Evolutionary conservation across 2,888 invertebrate species (phyloP), one percentile per base, ranked within the genome.

Genomic region (Eumerus sabulonum): DNA sequence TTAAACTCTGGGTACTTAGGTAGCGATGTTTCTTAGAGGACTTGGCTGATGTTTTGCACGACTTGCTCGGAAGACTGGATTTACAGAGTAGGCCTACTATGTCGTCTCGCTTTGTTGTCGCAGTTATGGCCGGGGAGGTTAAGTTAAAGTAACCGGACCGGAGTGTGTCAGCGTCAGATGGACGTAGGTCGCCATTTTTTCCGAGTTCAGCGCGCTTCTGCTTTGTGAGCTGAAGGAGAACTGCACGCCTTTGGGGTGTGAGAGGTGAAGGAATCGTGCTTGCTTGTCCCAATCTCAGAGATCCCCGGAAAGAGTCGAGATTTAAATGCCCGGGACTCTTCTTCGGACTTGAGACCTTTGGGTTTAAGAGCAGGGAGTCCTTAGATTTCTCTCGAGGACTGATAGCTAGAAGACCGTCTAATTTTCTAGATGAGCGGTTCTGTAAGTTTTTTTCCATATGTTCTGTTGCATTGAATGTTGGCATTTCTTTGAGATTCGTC

Each of bases 401-500:
- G 7, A 70, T 60, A 3, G 59, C 35, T 0, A 70, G 48, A 17
- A 64, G 53, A 1, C 44, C 62, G 7, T 73, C 77, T 1, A 59
- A 18, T 53, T 68, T 54, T 13, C 54, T 74, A 0, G 47, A 45
- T 12, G 50, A 36, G 0, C 68, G 68, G n/a, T 54, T 54, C 11
- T 70, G 74, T 12, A 79, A 12, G n/a, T 40, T 44, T 9, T 85
- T 87, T 67, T 87, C 87, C 54, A 87, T 85, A 35, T 86, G 86
- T 11, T 87, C 86, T 7, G 87, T 87, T 38, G 87, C 87, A 79
- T 87, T 87, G 68, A 86, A 87, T 14, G 86, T 86, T 73, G 87
- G 87, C 87, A 87, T 87, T 38, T 85, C 85, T 9, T 86, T 86
- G 45, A 85, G 84, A n/a, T 86, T 84, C 2, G 85, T 85, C 1